A percentile compares a stretch with the other conserved stretches of the same genome.
These are phyloP conservation scores for Ibidorhyncha struthersii DNA, from an alignment of 2,113 vertebrate genomes.

Conservation along the genomic window DNA sequence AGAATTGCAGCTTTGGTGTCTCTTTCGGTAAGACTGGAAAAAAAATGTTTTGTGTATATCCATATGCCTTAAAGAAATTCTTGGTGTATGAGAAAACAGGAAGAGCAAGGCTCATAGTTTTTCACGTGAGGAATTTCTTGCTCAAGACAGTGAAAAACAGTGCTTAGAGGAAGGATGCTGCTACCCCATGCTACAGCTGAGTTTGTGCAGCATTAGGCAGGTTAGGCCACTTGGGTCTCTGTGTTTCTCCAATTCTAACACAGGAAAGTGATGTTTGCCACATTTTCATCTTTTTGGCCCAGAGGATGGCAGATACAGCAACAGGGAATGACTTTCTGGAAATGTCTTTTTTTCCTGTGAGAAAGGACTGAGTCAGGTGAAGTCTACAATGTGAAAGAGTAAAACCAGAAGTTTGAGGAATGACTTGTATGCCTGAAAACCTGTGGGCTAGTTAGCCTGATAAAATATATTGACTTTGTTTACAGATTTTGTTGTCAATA, in stretches of 20 bases:
- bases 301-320: background rate
- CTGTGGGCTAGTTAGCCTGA: background rate
- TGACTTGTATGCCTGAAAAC: background rate
- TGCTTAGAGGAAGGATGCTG: background rate
- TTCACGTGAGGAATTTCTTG: background rate
- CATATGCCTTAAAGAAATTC: background rate
- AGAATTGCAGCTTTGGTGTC: background rate
- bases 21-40: background rate
- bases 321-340: background rate
- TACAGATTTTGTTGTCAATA: background rate
- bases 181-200: background rate
- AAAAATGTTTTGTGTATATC: background rate
- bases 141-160: background rate
- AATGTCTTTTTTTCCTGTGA: background rate
- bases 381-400: background rate
- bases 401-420: background rate
- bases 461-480: constrained; percentile 1
- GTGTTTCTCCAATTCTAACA: background rate
- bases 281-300: background rate
- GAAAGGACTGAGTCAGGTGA: background rate
- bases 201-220: background rate
- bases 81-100: background rate
- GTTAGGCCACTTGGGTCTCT: background rate
- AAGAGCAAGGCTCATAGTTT: background rate
- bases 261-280: background rate